Evolutionary conservation across 2,113 vertebrate genomes (phyloP), one percentile per base, ranked within the genome.

Genomic region (Rhizomys pruinosus): DNA sequence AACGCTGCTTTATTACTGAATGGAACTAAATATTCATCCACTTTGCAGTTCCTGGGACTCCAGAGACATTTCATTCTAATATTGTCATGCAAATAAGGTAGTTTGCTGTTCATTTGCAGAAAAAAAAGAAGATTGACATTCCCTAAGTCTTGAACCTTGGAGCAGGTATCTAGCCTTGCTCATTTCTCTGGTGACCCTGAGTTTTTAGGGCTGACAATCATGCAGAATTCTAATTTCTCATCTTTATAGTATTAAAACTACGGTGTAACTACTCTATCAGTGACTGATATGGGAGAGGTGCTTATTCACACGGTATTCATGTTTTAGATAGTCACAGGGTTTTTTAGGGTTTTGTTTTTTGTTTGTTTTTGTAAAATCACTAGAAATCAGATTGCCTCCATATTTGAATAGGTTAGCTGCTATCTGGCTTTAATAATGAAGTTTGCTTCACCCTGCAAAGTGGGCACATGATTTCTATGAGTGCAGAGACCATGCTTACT

Each of bases 151-250:
- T 91, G 71, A 94, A 92, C 61, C n/a, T 37, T 82, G 55, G 29
- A 34, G 22, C 0, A 1, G 59, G 25, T 44, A 29, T 72, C 64
- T 94, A 42, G 2, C 80, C 79, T 29, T 52, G 84, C 44, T 84
- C 63, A 72, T 77, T 89, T 77, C 42, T 84, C 27, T 16, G 3
- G 47, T 77, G 72, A 87, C 55, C 32, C 76, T 34, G 69, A 74
- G 13, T 63, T 34, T 94, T 20, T 47, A 85, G 37, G 32, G 74
- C 52, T 69, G 17, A 63, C 29, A 95, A 68, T 47, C 66, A 19
- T n/a, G 6, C 3, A 91, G 47, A 93, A 95, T 92, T 96, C 34
- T 87, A 85, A 93, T 95, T 73, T 76, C 64, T 95, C 27, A 81
- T 29, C 71, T 94, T 78, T 85, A 87, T 9, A 82, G 27, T 90